phyloP scores from a whole-genome alignment of 2,888 invertebrate species.

The Phortica magna region DNA sequence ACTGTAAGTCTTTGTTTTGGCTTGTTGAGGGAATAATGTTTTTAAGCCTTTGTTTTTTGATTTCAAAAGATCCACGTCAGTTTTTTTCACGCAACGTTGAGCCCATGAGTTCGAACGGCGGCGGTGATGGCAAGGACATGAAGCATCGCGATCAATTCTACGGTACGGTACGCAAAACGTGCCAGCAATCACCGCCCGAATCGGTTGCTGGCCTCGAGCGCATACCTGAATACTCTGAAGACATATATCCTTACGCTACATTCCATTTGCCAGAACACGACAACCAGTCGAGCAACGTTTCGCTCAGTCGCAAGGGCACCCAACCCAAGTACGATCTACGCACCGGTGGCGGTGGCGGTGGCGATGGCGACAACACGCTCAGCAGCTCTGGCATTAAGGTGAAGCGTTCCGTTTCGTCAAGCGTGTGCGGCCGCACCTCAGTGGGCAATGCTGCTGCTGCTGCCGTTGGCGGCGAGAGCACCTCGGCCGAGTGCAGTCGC shows the following conservation, averaged over 20 bases:
- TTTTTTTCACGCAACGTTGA: conserved; percentile 68
- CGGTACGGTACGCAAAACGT: conserved; percentile 79
- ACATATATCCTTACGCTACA: conserved; percentile 82
- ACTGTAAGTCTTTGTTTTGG: conserved; percentile 76
- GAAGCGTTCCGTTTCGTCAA: conserved; percentile 61
- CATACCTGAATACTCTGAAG: conserved; percentile 82
- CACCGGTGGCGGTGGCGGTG: conserved; percentile 58
- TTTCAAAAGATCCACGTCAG: conserved; percentile 66
- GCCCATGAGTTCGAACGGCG: conserved; percentile 61
- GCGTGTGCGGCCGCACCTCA: conserved; percentile 52
- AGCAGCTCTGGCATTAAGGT: conserved; percentile 64
- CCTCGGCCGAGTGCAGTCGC: conserved; percentile 60
- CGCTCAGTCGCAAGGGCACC: conserved; percentile 72
- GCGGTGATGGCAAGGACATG: conserved; percentile 64
- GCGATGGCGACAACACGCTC: conserved; percentile 66
- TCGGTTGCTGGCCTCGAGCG: conserved; percentile 79
- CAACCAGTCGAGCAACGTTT: conserved; percentile 79
- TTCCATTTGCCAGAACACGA: conserved; percentile 81
- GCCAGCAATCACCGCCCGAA: conserved; percentile 77
- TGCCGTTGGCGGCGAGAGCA: conserved; percentile 43
- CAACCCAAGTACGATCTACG: conserved; percentile 70
- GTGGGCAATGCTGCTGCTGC: conserved; percentile 55
- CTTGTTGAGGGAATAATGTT: background rate
- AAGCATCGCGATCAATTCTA: conserved; percentile 80
- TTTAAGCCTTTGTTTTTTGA: background rate